These are phyloP conservation scores for Hydrolagus colliei DNA, from an alignment of 2,797 vertebrate species.

Conservation along the genomic window DNA sequence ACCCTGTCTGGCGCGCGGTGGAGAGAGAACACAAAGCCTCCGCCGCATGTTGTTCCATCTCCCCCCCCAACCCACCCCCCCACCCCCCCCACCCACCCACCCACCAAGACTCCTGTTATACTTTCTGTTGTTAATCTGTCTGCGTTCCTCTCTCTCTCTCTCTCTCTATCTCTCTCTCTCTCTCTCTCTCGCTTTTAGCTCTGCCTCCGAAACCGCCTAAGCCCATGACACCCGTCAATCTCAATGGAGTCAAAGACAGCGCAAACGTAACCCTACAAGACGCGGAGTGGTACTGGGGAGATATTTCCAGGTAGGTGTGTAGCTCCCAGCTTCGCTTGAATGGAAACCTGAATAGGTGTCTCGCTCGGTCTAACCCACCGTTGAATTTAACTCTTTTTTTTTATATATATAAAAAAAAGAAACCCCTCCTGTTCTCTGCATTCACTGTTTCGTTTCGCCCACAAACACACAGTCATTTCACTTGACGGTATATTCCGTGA, in stretches of 20 bases:
- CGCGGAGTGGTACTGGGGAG: conserved; percentile 97
- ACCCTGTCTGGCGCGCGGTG: no score
- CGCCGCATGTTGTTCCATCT: no score
- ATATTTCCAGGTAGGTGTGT: conserved; percentile 81
- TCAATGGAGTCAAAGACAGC: conserved; percentile 68
- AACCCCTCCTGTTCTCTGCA: no score
- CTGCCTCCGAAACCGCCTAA: conserved; percentile 89
- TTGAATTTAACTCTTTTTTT: neutral
- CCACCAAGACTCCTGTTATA: no score
- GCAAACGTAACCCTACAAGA: conserved; percentile 72
- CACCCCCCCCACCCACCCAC: no score
- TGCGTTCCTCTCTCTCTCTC: conserved; percentile 17
- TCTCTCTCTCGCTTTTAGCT: conserved; percentile 56
- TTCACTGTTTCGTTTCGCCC: no score
- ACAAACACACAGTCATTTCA: no score
- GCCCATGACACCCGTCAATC: conserved; percentile 67
- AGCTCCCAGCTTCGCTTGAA: neutral
- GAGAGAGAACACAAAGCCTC: no score
- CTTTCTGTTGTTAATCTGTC: neutral
- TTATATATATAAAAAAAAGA: no score
- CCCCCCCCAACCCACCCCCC: no score
- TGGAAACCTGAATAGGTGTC: neutral
- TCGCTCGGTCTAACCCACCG: neutral
- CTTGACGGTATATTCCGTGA: no score
- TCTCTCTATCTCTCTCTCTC: neutral